These are phyloP conservation scores for Emydura subglobosa DNA, from an alignment of 2,113 vertebrate genomes.

Conservation along the genomic window DNA sequence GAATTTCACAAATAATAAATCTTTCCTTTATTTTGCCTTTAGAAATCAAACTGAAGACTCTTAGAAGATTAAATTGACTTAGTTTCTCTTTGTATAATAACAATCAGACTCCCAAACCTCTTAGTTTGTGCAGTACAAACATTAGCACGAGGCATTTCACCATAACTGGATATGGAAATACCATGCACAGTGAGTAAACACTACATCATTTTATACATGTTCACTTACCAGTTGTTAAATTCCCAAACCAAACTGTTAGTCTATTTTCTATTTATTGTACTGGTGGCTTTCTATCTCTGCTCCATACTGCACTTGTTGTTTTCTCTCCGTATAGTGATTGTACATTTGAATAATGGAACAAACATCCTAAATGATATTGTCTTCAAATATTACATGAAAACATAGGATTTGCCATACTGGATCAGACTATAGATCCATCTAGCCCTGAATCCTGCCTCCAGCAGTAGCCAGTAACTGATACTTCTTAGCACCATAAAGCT, in stretches of 20 bases:
- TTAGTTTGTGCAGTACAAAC: neutral
- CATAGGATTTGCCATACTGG: neutral
- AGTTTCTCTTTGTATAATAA: neutral
- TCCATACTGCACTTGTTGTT: neutral
- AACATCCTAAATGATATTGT: conserved; percentile 38
- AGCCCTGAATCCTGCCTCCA: neutral
- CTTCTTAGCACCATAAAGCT: neutral
- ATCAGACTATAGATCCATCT: conserved; percentile 29
- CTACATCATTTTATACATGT: accelerated
- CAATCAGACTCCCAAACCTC: too few species aligned
- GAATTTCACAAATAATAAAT: neutral
- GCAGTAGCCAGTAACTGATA: neutral
- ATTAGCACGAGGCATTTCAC: neutral
- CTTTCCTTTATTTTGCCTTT: neutral
- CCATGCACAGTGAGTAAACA: neutral
- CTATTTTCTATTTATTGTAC: accelerated
- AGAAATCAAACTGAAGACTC: neutral
- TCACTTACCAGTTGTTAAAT: neutral
- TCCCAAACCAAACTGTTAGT: neutral
- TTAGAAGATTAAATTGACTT: neutral
- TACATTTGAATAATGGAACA: conserved; percentile 32
- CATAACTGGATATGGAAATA: accelerated
- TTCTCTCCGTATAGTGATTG: conserved; percentile 12
- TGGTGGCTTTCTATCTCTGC: accelerated
- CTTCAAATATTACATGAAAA: neutral